phyloP scores from a whole-genome alignment of 2,797 vertebrate genomes.

The Rhinatrema bivittatum region DNA sequence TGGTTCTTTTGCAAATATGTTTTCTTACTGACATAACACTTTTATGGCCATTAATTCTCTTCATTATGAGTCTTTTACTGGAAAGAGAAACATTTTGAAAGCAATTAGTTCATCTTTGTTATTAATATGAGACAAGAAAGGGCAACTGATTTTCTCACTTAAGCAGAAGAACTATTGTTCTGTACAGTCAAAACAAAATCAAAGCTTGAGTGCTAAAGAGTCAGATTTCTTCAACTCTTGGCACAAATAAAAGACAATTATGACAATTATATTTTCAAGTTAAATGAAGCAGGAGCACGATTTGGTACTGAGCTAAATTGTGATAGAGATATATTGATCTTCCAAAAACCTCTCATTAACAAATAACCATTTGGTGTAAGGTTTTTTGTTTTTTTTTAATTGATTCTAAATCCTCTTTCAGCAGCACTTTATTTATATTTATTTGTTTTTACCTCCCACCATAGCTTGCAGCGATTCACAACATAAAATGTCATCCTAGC shows the following conservation, averaged over 20 bases:
- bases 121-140: not conserved
- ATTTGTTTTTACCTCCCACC: too few species aligned
- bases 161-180: constrained; percentile 1
- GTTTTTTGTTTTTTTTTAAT: too few species aligned
- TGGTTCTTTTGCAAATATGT: not conserved
- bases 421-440: too few species aligned
- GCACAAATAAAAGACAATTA: constrained; percentile 16
- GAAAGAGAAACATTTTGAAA: constrained; percentile 6
- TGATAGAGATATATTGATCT: constrained; percentile 13
- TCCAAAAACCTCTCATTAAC: too few species aligned
- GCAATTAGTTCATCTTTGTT: not conserved
- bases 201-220: too few species aligned
- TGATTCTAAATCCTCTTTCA: too few species aligned
- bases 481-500: too few species aligned
- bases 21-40: constrained; percentile 5
- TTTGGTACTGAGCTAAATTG: constrained; percentile 14
- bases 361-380: too few species aligned
- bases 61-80: not conserved
- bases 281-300: not conserved
- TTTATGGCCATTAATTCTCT: not conserved
- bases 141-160: not conserved
- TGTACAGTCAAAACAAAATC: constrained; percentile 9
- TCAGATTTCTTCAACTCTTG: too few species aligned
- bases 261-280: constrained; percentile 25
- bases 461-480: too few species aligned